Evolutionary conservation across 2,797 vertebrate species (phyloP), one percentile per base, ranked within the genome.

Genomic region (Rhinatrema bivittatum): DNA sequence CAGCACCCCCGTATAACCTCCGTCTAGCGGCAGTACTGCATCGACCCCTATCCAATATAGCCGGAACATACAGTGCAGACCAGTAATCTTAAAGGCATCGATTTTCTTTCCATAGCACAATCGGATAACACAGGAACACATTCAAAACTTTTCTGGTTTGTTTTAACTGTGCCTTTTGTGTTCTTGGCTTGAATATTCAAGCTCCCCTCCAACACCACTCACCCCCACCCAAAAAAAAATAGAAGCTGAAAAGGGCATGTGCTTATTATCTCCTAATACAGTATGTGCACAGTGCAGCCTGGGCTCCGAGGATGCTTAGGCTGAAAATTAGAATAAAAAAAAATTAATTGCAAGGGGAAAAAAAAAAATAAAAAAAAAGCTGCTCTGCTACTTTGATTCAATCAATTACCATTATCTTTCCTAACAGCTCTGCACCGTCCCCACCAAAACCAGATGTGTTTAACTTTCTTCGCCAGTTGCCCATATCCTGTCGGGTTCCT

Each of bases 401-500:
- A 84, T 84, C 84, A 83, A 87, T 84, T 81, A 79, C 76, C 77
- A 83, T 85, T 88, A 87, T 88, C 84, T 82, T 70, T 22, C 56
- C 29, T 62, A 62, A 12, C 84, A 86, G 82, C 76, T 65, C 76
- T 61, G n/a, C n/a, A n/a, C 50, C 24, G 57, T 65, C 41, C 42
- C 41, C 46, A 70, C 74, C 59, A 19, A 46, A 70, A 61, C 61
- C 68, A 39, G 69, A 63, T 42, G 63, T 61, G 66, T 75, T 78
- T 69, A 77, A 83, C 61, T 82, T 82, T 77, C 64, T 59, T 65
- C 54, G 71, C 59, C 71, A 69, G 76, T 51, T 55, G 50, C 15
- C 48, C 39, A n/a, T 39, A 70, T 68, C 58, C 66, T 70, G 70
- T 70, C 81, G 81, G 84, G 79, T 84, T 72, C 70, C 79, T 85